phyloP scores from a whole-genome alignment of 1,140 invertebrate species.

The Calephelis nemesis region DNA sequence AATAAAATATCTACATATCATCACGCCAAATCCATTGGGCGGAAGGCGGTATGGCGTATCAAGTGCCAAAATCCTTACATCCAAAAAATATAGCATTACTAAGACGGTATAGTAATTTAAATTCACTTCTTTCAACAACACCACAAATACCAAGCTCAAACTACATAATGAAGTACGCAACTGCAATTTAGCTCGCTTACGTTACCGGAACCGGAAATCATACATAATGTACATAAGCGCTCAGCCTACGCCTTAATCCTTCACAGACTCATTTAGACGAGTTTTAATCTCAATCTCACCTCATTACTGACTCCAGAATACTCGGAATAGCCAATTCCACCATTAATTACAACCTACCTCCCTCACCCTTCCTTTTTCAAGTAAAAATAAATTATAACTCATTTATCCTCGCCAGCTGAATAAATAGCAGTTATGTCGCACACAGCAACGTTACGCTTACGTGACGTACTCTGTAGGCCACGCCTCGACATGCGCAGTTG shows the following conservation, averaged over 20 bases:
- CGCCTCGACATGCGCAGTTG: constrained; percentile 63
- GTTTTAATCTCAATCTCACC: constrained; percentile 77
- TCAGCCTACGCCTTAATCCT: constrained; percentile 51
- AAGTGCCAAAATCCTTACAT: no score
- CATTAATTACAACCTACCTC: constrained; percentile 70
- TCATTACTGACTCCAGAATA: constrained; percentile 73
- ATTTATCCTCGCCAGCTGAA: constrained; percentile 67
- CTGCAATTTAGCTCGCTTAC: constrained; percentile 36
- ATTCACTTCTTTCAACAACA: no score
- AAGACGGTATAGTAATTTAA: no score
- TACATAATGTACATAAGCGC: constrained; percentile 48
- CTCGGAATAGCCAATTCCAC: constrained; percentile 74
- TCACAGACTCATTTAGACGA: constrained; percentile 66
- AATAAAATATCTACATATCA: no score
- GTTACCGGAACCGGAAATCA: constrained; percentile 40
- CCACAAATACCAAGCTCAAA: not conserved
- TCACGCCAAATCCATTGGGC: no score
- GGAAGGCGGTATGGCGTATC: no score
- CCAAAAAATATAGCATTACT: no score
- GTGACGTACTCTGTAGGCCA: constrained; percentile 61
- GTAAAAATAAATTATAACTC: constrained; percentile 79
- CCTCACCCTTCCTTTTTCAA: constrained; percentile 68
- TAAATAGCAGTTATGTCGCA: constrained; percentile 72
- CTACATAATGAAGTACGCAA: constrained; percentile 1
- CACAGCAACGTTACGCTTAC: constrained; percentile 45